Evolutionary conservation across 2,888 invertebrate species (phyloP), one percentile per base, ranked within the genome.

Genomic region (Cantharis flavilabris): DNA sequence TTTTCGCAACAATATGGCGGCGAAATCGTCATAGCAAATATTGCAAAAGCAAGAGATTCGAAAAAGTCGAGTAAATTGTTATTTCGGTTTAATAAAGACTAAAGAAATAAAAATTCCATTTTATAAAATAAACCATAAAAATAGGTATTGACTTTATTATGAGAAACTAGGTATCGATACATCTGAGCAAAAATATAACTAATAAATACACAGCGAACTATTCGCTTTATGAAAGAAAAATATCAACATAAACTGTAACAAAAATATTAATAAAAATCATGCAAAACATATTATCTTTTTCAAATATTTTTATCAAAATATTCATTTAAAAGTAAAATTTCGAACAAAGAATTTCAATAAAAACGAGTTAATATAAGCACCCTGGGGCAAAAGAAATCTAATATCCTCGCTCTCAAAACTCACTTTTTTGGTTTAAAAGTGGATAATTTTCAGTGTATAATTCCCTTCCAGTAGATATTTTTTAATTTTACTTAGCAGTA

Each of bases 401-500:
- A 72, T 72, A 72, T 72, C 72, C 65, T 72, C 65, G 10, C 65
- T 67, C 26, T 23, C 65, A 67, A 67, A 18, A 14, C 14, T 30
- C 26, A 65, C 49, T 67, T 65, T 72, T 72, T 72, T 64, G 16
- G 65, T 64, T 72, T 72, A 67, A 72, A 72, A 67, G 65, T 72
- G 49, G 65, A 72, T 67, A 72, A 67, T 65, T 72, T 72, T 65
- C 20, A 11, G 33, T 67, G 14, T 67, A 65, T 33, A 72, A 72
- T 67, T 73, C 63, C 73, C 67, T 73, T 63, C 14, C 62, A 30
- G 62, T 28, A 69, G 62, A 73, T 62, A 28, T 69, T 63, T 73
- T 73, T 73, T 73, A 69, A 73, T 73, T 73, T 73, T n/a, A 30
- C 65, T 64, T 62, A 69, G 62, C 73, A 69, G 62, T 26, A 73